A percentile compares a stretch with the other conserved stretches of the same genome.
Conservation (phyloP, 2,888 invertebrate genomes). For the Caenorhabditis wallacei region DNA sequence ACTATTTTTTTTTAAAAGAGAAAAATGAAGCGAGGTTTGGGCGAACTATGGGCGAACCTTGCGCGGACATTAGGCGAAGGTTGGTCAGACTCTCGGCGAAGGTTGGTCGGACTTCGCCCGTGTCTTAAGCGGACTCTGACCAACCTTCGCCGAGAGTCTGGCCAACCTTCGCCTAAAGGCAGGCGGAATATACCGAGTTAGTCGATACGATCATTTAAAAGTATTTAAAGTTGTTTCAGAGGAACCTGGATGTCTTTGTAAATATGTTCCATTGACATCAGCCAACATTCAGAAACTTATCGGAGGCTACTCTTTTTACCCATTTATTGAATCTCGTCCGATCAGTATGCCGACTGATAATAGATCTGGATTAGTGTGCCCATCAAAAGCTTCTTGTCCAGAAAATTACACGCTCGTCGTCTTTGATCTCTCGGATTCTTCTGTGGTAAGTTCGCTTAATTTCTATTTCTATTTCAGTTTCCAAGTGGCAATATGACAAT, state of each 20-base stretch:
- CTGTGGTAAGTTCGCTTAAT: constrained; percentile 1
- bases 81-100: no score
- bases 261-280: neutral
- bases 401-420: neutral
- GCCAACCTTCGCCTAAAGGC: no score
- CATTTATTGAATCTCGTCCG: neutral
- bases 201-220: no score
- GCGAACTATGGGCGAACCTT: no score
- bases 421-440: neutral
- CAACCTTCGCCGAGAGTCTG: no score
- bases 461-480: constrained; percentile 2
- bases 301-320: constrained; percentile 3
- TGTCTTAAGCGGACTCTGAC: no score
- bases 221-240: constrained; percentile 5
- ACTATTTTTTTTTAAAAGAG: no score
- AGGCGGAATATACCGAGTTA: no score
- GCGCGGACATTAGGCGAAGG: no score
- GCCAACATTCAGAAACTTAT: constrained; percentile 13
- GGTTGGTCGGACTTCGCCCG: no score
- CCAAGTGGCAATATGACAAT: neutral
- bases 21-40: no score
- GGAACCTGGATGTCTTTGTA: neutral
- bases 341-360: constrained; percentile 14
- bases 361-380: neutral
- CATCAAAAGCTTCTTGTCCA: neutral